Evolutionary conservation across 2,797 vertebrate species (phyloP).

Genomic region (Rhynchotus rufescens): DNA sequence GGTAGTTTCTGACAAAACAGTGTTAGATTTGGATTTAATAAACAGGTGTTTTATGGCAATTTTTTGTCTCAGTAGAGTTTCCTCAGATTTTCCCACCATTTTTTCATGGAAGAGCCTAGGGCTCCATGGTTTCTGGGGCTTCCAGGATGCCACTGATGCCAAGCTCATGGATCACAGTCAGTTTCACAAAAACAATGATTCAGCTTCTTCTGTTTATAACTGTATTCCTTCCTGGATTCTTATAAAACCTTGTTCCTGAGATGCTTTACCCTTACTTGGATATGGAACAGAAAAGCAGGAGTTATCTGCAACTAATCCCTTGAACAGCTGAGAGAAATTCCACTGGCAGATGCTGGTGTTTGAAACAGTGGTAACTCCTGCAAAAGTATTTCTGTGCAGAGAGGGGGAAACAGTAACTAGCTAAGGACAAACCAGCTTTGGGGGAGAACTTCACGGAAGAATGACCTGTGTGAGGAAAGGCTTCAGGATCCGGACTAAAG

Average conservation of each 20-base stretch:
- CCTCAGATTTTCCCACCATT: not conserved
- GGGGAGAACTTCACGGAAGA: not conserved
- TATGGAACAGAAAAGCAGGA: conserved; percentile 6
- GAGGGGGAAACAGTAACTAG: not conserved
- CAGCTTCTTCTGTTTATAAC: conserved; percentile 1
- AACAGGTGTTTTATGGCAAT: not conserved
- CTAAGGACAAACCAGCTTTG: not conserved
- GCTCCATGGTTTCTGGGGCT: not conserved
- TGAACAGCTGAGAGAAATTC: conserved; percentile 13
- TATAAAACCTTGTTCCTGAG: conserved; percentile 14
- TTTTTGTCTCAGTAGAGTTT: not conserved
- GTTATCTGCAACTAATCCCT: conserved; percentile 28
- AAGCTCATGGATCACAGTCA: not conserved
- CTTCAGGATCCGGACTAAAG: not conserved
- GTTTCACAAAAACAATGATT: conserved; percentile 4
- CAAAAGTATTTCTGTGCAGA: not conserved
- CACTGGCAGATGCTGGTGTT: not conserved
- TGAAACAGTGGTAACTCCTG: not conserved
- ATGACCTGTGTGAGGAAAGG: not conserved
- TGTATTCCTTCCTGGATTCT: not conserved
- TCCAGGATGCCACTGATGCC: not conserved
- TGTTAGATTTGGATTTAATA: not conserved
- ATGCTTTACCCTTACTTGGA: conserved; percentile 44
- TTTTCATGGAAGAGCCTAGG: not conserved
- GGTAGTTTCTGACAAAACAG: not conserved